A percentile compares a stretch with the other conserved stretches of the same genome.
phyloP scores from a whole-genome alignment of 2,113 vertebrate species.

The Anguilla rostrata region DNA sequence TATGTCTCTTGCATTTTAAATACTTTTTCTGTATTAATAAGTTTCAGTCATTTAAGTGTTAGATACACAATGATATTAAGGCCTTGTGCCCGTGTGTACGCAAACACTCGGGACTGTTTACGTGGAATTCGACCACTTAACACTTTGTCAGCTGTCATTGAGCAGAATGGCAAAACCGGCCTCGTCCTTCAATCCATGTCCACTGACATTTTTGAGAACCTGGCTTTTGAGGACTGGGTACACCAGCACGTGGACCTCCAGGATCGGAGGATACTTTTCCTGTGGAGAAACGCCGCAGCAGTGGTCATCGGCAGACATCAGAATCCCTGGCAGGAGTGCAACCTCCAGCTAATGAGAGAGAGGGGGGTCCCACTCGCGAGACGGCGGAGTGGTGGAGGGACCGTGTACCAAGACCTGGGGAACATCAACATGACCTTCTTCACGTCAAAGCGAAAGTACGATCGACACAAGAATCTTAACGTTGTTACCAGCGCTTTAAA shows the following conservation, averaged over 20 bases:
- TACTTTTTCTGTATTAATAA: not conserved
- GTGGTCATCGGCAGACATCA: conserved; percentile 95
- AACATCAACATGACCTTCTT: conserved; percentile 98
- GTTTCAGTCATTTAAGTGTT: not conserved
- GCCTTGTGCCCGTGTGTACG: not conserved
- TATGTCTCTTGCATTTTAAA: not conserved
- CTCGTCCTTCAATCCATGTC: conserved; percentile 81
- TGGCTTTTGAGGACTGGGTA: conserved; percentile 95
- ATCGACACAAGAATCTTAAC: conserved; percentile 82
- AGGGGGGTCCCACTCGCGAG: conserved; percentile 79
- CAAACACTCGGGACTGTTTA: conserved; percentile 13
- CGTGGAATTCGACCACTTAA: conserved; percentile 3
- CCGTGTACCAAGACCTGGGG: conserved; percentile 93
- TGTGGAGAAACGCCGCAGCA: conserved; percentile 85
- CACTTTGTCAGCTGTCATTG: conserved; percentile 30
- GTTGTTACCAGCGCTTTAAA: conserved; percentile 79
- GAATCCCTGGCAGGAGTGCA: conserved; percentile 93
- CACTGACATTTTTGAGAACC: conserved; percentile 81
- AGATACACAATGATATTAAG: conserved; percentile 22
- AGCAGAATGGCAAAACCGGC: conserved; percentile 40
- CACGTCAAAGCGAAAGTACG: conserved; percentile 78
- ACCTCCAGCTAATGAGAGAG: conserved; percentile 74
- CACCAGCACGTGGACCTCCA: conserved; percentile 79
- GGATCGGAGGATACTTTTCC: conserved; percentile 70
- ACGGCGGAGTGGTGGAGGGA: conserved; percentile 89